Conservation (phyloP, 2,797 vertebrate genomes). For the Heliangelus exortis region DNA sequence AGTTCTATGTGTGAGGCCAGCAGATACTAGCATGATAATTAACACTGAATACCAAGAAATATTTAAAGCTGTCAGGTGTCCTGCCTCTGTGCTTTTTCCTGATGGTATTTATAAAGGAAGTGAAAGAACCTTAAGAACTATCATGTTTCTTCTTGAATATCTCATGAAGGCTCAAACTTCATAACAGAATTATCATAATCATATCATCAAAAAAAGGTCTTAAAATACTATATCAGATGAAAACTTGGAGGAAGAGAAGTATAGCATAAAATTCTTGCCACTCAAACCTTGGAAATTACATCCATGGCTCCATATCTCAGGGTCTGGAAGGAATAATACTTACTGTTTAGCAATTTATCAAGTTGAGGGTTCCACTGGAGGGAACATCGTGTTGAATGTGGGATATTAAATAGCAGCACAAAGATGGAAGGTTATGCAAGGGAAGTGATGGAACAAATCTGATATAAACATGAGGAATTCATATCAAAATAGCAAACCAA, state of each 20-base stretch:
- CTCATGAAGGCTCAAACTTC: conserved; percentile 59
- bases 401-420: conserved; percentile 74
- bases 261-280: conserved; percentile 75
- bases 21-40: background rate
- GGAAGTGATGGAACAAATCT: conserved; percentile 35
- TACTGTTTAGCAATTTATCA: conserved; percentile 78
- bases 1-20: background rate
- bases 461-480: conserved; percentile 34
- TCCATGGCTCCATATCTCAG: conserved; percentile 73
- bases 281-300: conserved; percentile 75
- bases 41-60: conserved; percentile 37
- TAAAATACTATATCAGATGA: conserved; percentile 77
- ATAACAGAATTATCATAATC: conserved; percentile 81
- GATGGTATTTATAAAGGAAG: background rate
- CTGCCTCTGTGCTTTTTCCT: background rate
- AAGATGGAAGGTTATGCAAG: conserved; percentile 29
- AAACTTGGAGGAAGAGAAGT: conserved; percentile 61
- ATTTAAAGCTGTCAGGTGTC: conserved; percentile 51
- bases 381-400: conserved; percentile 69
- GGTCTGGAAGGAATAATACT: conserved; percentile 79
- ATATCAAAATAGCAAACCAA: background rate
- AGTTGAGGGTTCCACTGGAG: conserved; percentile 71
- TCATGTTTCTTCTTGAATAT: conserved; percentile 61
- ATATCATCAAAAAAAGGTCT: conserved; percentile 70
- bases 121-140: conserved; percentile 56